phyloP scores from a whole-genome alignment of 2,888 invertebrate species.

The Habrosyne pyritoides region DNA sequence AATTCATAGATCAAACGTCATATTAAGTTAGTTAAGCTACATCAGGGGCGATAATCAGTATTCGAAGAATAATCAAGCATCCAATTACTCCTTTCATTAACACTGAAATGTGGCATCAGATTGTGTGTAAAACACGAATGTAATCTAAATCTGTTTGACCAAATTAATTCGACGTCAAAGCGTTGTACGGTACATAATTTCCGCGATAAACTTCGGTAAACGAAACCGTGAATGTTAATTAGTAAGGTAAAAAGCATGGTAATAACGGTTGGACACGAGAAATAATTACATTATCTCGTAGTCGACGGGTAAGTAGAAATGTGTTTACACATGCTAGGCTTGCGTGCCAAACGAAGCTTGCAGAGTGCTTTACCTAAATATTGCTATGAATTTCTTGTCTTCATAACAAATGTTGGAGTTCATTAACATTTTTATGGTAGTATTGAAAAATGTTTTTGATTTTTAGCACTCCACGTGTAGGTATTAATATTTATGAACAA shows the following conservation, averaged over 20 bases:
- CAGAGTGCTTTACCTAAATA: constrained; percentile 17
- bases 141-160: constrained; percentile 46
- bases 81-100: constrained; percentile 18
- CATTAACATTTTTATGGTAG: constrained; percentile 37
- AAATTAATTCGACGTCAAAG: constrained; percentile 40
- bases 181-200: constrained; percentile 23
- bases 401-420: constrained; percentile 26
- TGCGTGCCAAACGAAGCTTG: constrained; percentile 33
- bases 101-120: constrained; percentile 33
- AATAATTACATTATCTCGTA: constrained; percentile 69
- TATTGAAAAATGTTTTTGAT: constrained; percentile 8
- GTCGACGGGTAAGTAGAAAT: constrained; percentile 52
- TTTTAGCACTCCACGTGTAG: constrained; percentile 10
- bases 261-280: constrained; percentile 45
- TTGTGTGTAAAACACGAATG: constrained; percentile 35
- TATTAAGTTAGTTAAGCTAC: not conserved
- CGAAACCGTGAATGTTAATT: constrained; percentile 43
- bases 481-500: not conserved
- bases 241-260: constrained; percentile 42
- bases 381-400: constrained; percentile 39
- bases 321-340: constrained; percentile 55
- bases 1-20: not conserved
- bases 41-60: not conserved
- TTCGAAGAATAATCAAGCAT: constrained; percentile 1
- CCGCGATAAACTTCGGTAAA: constrained; percentile 35